Percentiles rank a stretch among this genome's conserved stretches.
phyloP scores from a whole-genome alignment of 1,140 invertebrate genomes.

The Macrobrachium rosenbergii region DNA sequence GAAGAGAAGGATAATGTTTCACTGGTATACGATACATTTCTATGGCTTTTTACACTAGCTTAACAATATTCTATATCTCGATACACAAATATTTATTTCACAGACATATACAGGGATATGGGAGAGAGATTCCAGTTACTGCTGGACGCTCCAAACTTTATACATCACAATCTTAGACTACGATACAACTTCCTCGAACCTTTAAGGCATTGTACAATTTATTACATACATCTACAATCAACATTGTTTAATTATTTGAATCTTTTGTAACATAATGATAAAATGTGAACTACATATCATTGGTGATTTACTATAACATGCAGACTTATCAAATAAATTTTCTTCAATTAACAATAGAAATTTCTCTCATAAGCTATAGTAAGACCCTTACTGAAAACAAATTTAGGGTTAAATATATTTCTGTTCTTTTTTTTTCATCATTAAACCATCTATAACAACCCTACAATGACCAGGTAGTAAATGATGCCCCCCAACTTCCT shows the following conservation, averaged over 20 bases:
- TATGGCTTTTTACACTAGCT: slow-evolving; percentile 58
- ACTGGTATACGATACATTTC: slow-evolving; percentile 53
- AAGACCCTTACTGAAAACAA: neutral
- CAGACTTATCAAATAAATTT: slow-evolving; percentile 21
- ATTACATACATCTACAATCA: slow-evolving; percentile 35
- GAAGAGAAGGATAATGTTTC: slow-evolving; percentile 4
- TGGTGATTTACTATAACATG: slow-evolving; percentile 29
- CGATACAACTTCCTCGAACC: slow-evolving; percentile 55
- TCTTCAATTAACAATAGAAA: slow-evolving; percentile 31
- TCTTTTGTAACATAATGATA: slow-evolving; percentile 14
- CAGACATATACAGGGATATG: slow-evolving; percentile 49
- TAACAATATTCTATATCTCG: slow-evolving; percentile 45
- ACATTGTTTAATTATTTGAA: slow-evolving; percentile 27
- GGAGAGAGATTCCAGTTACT: slow-evolving; percentile 44
- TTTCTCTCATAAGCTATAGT: slow-evolving; percentile 5
- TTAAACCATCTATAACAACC: no score
- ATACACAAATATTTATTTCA: slow-evolving; percentile 59
- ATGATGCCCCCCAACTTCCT: no score
- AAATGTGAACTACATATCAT: slow-evolving; percentile 43
- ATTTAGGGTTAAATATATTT: neutral
- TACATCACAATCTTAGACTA: slow-evolving; percentile 53
- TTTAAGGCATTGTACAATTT: slow-evolving; percentile 58
- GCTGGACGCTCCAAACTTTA: slow-evolving; percentile 37
- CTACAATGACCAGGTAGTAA: no score
- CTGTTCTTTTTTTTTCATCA: no score